Conservation (phyloP, 1,140 invertebrate species). For the Colletes latitarsis region DNA sequence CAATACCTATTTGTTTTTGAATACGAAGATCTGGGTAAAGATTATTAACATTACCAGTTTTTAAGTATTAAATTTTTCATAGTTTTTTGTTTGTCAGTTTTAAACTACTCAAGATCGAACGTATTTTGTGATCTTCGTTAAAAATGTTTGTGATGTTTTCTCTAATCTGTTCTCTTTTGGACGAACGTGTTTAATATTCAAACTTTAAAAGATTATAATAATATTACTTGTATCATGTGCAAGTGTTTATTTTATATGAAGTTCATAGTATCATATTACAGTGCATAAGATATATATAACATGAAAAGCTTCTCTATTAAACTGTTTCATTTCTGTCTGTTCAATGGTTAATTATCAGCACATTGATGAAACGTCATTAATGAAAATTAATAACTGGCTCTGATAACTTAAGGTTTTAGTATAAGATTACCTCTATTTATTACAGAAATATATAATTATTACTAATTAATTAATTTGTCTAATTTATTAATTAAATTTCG, state of each 20-base stretch:
- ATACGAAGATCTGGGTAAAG: background rate
- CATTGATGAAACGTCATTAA: conserved; percentile 7
- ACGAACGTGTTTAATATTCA: background rate
- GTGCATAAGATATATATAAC: conserved; percentile 39
- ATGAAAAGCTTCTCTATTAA: conserved; percentile 20
- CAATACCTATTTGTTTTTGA: conserved; percentile 21
- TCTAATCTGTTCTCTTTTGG: background rate
- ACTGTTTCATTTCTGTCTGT: conserved; percentile 10
- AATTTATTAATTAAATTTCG: background rate
- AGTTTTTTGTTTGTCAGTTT: background rate
- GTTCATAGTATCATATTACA: background rate
- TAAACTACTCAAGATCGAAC: background rate
- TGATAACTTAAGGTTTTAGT: conserved; percentile 12
- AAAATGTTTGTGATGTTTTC: background rate
- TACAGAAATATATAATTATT: conserved; percentile 29
- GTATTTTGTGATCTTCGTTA: background rate
- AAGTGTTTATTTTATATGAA: background rate
- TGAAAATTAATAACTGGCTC: conserved; percentile 31
- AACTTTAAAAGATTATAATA: background rate
- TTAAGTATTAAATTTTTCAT: background rate
- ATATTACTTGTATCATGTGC: background rate
- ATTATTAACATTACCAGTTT: background rate
- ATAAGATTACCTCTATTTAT: background rate
- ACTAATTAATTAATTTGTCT: too few relatives aligned
- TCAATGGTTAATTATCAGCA: background rate